These are phyloP conservation scores for Psococerastis gibbosa DNA, from an alignment of 2,888 invertebrate genomes.

Conservation along the genomic window DNA sequence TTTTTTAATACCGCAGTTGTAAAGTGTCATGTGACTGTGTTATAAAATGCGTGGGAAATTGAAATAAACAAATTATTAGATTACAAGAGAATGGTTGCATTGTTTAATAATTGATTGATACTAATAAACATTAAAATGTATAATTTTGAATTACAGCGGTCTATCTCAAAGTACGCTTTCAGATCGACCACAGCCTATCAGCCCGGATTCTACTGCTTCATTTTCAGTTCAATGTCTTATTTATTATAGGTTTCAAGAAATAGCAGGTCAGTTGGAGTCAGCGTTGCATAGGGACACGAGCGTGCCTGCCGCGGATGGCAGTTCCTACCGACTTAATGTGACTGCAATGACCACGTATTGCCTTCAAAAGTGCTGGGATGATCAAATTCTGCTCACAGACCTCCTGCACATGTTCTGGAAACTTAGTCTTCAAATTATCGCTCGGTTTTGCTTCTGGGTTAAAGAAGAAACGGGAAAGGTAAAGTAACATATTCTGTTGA, in stretches of 20 bases:
- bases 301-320: constrained; percentile 16
- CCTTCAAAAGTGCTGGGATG: constrained; percentile 48
- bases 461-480: constrained; percentile 29
- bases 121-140: too few species aligned
- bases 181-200: too few species aligned
- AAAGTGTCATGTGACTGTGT: too few species aligned
- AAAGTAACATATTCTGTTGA: too few species aligned
- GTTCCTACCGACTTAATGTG: constrained; percentile 26
- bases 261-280: constrained; percentile 47
- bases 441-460: constrained; percentile 62
- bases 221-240: constrained; percentile 1
- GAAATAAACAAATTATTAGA: too few species aligned
- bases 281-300: constrained; percentile 20
- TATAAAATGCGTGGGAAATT: too few species aligned
- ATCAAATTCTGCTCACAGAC: constrained; percentile 59
- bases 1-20: too few species aligned
- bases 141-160: too few species aligned
- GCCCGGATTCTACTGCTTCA: too few species aligned
- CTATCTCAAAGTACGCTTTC: too few species aligned
- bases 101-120: too few species aligned
- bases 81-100: too few species aligned
- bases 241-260: constrained; percentile 62
- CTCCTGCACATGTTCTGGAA: constrained; percentile 73
- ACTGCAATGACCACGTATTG: constrained; percentile 28
- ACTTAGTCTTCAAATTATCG: constrained; percentile 61